These are phyloP conservation scores for Ethmia dodecea DNA, from an alignment of 2,888 invertebrate genomes.

Conservation along the genomic window DNA sequence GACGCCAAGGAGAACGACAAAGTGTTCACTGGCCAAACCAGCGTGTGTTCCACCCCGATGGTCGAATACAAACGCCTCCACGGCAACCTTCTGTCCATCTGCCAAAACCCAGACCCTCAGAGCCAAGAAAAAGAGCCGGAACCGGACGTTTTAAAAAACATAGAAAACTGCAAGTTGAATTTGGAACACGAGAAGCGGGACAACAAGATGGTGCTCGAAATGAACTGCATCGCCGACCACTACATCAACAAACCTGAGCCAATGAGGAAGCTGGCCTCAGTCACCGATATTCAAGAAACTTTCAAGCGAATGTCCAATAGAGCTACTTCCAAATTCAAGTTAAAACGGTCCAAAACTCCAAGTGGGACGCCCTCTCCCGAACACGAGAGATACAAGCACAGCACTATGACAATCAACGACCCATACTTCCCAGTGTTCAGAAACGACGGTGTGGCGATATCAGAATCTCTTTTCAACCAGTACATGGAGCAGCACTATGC, in stretches of 20 bases:
- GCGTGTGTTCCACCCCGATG: conserved; percentile 88
- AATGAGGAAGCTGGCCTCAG: conserved; percentile 71
- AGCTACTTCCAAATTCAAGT: conserved; percentile 75
- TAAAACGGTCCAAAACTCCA: conserved; percentile 42
- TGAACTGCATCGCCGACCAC: conserved; percentile 65
- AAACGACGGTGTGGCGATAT: conserved; percentile 83
- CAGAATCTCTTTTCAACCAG: conserved; percentile 83
- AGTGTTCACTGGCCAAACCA: conserved; percentile 78
- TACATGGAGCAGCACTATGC: conserved; percentile 82
- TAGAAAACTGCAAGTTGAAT: conserved; percentile 47
- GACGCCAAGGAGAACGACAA: conserved; percentile 72
- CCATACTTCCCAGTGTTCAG: conserved; percentile 87
- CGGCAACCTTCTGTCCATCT: conserved; percentile 85
- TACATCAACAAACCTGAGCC: conserved; percentile 70
- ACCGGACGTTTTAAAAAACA: conserved; percentile 60
- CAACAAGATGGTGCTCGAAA: conserved; percentile 51
- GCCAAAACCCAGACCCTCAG: conserved; percentile 79
- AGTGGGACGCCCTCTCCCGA: conserved; percentile 35
- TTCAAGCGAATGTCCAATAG: conserved; percentile 76
- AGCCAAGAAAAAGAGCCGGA: conserved; percentile 58
- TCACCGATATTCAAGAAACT: conserved; percentile 80
- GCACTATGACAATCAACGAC: conserved; percentile 85
- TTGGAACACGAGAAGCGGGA: conserved; percentile 53
- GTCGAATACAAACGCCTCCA: conserved; percentile 86
- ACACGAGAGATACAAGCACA: conserved; percentile 43